Percentiles rank a stretch among this genome's conserved stretches.
These are phyloP conservation scores for Myripristis murdjan DNA, from an alignment of 2,797 vertebrate genomes.

Conservation along the genomic window DNA sequence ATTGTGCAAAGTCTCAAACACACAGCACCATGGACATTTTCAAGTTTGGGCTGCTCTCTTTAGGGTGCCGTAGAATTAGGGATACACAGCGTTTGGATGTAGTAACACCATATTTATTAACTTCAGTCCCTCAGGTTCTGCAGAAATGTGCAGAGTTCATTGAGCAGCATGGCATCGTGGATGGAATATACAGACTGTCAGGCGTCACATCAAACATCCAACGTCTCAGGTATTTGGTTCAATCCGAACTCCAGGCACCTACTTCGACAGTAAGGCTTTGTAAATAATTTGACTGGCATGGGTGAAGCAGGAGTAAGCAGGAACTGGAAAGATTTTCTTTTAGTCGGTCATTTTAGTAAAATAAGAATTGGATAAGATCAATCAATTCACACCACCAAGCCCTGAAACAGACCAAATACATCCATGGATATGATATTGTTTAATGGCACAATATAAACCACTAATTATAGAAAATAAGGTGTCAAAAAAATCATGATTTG, in stretches of 20 bases:
- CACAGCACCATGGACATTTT: background rate
- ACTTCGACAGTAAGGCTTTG: background rate
- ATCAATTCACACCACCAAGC: too few relatives aligned
- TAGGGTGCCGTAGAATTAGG: too few relatives aligned
- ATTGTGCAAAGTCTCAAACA: background rate
- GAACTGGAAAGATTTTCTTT: too few relatives aligned
- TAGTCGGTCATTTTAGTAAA: too few relatives aligned
- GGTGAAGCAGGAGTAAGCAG: too few relatives aligned
- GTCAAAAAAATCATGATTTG: too few relatives aligned
- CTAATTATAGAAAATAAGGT: too few relatives aligned
- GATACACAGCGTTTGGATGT: background rate
- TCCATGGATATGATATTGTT: too few relatives aligned
- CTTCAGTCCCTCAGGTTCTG: slow-evolving; percentile 93
- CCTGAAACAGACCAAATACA: too few relatives aligned
- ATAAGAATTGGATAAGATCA: too few relatives aligned
- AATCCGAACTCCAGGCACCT: background rate
- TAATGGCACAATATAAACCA: too few relatives aligned
- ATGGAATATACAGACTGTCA: slow-evolving; percentile 97
- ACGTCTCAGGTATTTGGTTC: slow-evolving; percentile 89
- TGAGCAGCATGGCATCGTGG: slow-evolving; percentile 95
- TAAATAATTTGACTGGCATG: background rate
- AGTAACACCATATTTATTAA: slow-evolving; percentile 20
- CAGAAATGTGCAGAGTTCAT: slow-evolving; percentile 97
- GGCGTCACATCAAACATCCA: slow-evolving; percentile 98
- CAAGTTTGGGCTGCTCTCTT: background rate